phyloP scores from a whole-genome alignment of 2,888 invertebrate species.

The Drosophila niveifrons region DNA sequence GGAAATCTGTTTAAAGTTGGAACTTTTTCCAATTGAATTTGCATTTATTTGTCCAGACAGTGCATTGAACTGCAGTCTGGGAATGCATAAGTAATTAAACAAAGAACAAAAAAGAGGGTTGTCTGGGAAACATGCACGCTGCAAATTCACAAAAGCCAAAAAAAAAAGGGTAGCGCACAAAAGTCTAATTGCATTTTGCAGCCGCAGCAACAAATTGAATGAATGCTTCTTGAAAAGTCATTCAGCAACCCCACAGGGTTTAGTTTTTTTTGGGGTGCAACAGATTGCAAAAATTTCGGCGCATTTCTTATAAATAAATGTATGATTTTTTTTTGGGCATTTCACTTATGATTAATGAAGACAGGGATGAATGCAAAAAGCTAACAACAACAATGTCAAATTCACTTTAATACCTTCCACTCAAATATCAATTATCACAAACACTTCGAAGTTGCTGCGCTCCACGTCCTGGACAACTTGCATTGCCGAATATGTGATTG shows the following conservation, averaged over 20 bases:
- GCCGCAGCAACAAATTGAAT: constrained; percentile 61
- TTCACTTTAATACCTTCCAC: constrained; percentile 54
- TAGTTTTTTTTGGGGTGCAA: constrained; percentile 54
- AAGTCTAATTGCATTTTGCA: constrained; percentile 70
- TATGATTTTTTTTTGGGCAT: constrained; percentile 51
- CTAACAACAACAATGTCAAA: constrained; percentile 40
- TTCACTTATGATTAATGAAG: constrained; percentile 73
- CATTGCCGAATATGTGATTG: constrained; percentile 99
- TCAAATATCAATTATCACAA: constrained; percentile 98
- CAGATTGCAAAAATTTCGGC: constrained; percentile 67
- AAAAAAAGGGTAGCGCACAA: constrained; percentile 57
- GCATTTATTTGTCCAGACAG: constrained; percentile 39
- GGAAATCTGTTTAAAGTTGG: too few relatives aligned
- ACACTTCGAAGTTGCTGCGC: constrained; percentile 92
- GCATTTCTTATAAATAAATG: constrained; percentile 29
- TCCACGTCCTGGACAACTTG: constrained; percentile 92
- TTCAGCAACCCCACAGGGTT: constrained; percentile 49
- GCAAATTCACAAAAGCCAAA: constrained; percentile 65
- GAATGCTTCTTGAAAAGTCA: constrained; percentile 67
- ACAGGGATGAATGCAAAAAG: constrained; percentile 62
- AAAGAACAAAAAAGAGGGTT: constrained; percentile 43
- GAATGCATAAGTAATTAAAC: constrained; percentile 40
- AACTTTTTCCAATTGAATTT: background rate
- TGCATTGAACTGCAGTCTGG: constrained; percentile 71
- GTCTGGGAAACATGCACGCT: constrained; percentile 70